These are phyloP conservation scores for Onychostruthus taczanowskii DNA, from an alignment of 2,113 vertebrate species.

Conservation along the genomic window DNA sequence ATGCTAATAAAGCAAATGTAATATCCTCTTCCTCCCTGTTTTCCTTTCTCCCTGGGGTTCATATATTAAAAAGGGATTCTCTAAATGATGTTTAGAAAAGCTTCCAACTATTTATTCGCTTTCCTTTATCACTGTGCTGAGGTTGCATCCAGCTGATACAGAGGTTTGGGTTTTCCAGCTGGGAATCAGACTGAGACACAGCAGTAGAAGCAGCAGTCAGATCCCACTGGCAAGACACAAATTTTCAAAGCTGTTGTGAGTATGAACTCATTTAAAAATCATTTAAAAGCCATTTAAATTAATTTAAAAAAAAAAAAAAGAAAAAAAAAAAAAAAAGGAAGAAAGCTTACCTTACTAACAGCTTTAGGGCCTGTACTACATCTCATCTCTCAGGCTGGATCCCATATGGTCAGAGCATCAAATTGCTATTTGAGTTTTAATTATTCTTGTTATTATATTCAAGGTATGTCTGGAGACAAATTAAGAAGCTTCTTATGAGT, in stretches of 20 bases:
- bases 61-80: not conserved
- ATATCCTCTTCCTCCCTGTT: not conserved
- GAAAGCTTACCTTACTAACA: slow-evolving; percentile 42
- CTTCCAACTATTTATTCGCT: not conserved
- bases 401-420: slow-evolving; percentile 48
- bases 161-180: slow-evolving; percentile 1
- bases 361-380: slow-evolving; percentile 31
- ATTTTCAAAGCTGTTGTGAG: slow-evolving; percentile 50
- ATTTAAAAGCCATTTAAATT: slow-evolving; percentile 55
- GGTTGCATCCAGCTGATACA: not conserved
- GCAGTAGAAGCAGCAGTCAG: slow-evolving; percentile 4
- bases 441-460: slow-evolving; percentile 46
- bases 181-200: slow-evolving; percentile 27
- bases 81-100: not conserved
- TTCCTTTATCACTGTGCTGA: slow-evolving; percentile 1
- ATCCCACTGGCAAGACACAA: slow-evolving; percentile 2
- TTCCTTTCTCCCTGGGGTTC: not conserved
- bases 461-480: slow-evolving; percentile 38
- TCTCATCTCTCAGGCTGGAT: slow-evolving; percentile 32
- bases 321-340: not conserved
- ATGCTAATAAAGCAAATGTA: not conserved
- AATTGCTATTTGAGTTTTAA: slow-evolving; percentile 55
- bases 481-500: not conserved
- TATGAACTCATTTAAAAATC: slow-evolving; percentile 49
- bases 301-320: not conserved